phyloP scores from a whole-genome alignment of 2,797 vertebrate species.

The Parauchenoglanis punctatus region DNA sequence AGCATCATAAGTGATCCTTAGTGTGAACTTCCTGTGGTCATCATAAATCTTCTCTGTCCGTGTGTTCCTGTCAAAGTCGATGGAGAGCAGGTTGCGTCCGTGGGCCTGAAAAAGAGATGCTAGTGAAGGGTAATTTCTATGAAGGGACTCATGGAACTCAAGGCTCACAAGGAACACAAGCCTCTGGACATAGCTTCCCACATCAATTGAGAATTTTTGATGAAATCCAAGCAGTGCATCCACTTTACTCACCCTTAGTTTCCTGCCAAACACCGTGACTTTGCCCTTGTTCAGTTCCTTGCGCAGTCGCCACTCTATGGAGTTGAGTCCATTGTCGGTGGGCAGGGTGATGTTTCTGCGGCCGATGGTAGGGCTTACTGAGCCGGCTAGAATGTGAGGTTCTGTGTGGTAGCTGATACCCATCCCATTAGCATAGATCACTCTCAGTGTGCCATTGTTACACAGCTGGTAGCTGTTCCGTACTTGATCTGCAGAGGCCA shows the following conservation, averaged over 20 bases:
- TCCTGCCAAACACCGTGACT: slow-evolving; percentile 97
- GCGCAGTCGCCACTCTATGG: slow-evolving; percentile 97
- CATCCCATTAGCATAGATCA: slow-evolving; percentile 99
- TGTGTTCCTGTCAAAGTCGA: slow-evolving; percentile 97
- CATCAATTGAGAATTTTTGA: not conserved
- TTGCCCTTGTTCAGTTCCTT: slow-evolving; percentile 98
- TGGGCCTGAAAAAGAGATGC: slow-evolving; percentile 80
- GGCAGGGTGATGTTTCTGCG: slow-evolving; percentile 97
- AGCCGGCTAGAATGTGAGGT: slow-evolving; percentile 95
- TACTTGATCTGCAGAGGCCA: slow-evolving; percentile 89
- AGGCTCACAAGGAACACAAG: not conserved
- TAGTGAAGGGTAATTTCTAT: not conserved
- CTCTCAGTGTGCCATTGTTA: slow-evolving; percentile 95
- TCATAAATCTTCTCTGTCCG: slow-evolving; percentile 99
- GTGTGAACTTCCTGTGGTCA: slow-evolving; percentile 95
- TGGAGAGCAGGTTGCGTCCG: slow-evolving; percentile 93
- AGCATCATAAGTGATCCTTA: slow-evolving; percentile 97
- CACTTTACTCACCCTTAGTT: slow-evolving; percentile 86
- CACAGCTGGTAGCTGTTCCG: slow-evolving; percentile 99
- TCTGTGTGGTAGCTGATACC: slow-evolving; percentile 98
- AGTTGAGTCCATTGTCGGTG: slow-evolving; percentile 96
- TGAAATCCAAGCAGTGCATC: not conserved
- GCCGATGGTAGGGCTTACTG: slow-evolving; percentile 96
- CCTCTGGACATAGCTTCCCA: not conserved
- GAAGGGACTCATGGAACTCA: not conserved